These are phyloP conservation scores for Stigmatopora nigra DNA, from an alignment of 2,113 vertebrate species.

Conservation along the genomic window DNA sequence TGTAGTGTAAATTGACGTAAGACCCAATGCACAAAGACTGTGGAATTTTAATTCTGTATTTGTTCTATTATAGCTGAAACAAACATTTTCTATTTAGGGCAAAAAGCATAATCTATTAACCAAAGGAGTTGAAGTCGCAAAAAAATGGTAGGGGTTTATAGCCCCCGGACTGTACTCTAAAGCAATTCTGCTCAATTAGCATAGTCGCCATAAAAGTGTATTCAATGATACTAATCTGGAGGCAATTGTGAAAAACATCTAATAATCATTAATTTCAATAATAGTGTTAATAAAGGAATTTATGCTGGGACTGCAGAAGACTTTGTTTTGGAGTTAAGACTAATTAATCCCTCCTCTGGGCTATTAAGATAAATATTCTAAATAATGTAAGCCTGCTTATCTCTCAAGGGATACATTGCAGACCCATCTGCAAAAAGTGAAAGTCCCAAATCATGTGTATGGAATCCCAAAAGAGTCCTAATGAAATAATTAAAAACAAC, in stretches of 20 bases:
- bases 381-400: conserved; percentile 19
- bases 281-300: conserved; percentile 58
- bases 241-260: conserved; percentile 46
- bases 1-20: conserved; percentile 48
- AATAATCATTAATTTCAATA: conserved; percentile 64
- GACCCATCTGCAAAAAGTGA: not conserved
- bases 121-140: conserved; percentile 35
- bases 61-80: conserved; percentile 58
- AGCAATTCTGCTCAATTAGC: conserved; percentile 55
- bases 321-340: conserved; percentile 49
- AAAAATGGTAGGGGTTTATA: conserved; percentile 38
- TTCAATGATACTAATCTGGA: conserved; percentile 40
- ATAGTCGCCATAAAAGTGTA: conserved; percentile 40
- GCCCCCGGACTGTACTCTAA: conserved; percentile 45
- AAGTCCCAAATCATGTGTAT: not conserved
- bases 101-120: conserved; percentile 54
- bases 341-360: conserved; percentile 28
- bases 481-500: not conserved
- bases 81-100: conserved; percentile 55
- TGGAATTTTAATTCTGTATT: conserved; percentile 54
- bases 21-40: conserved; percentile 19
- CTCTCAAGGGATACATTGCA: not conserved
- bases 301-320: conserved; percentile 51
- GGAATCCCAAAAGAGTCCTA: no score
- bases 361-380: conserved; percentile 34